Base-by-base conservation (phyloP, 2,797 vertebrate genomes). In the Acanthurus tractus region DNA sequence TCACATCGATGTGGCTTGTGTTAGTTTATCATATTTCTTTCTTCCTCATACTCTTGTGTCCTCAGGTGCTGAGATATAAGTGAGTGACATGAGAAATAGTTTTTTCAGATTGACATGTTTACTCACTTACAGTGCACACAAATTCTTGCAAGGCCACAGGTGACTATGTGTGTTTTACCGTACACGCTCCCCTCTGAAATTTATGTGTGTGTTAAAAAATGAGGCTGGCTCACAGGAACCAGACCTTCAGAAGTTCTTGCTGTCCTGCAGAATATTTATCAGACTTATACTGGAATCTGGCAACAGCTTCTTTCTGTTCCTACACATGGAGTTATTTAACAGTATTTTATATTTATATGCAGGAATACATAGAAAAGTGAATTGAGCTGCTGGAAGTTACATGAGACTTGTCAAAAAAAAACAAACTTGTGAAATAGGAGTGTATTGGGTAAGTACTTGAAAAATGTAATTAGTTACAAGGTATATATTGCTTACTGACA, bases 81-180 rank as follows among this genome's bases (percentile, higher is more conserved):
- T 0, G 1, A 42, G 22, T 58, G n/a, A 46, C 54, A 9, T 36
- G 42, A 76, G 20, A 42, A 65, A 74, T 66, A 44, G 20, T 29
- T 6, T 71, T 78, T 66, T 57, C 1, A 9, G 48, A 72, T 44
- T 36, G 29, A 48, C 36, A 4, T 57, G 49, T 42, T 8, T 45
- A 55, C 46, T 74, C 22, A 56, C 12, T 23, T n/a, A 14, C 15
- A n/a, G 20, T 53, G 17, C 52, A 29, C n/a, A 57, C 44, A 72
- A 40, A 67, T 68, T 82, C 44, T 46, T 61, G 17, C 29, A 62
- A 69, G 58, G 48, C 52, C 48, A 55, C 38, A 46, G 22, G 10
- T 74, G 48, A 76, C 25, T 22, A 18, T 15, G 7, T 58, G 10
- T 56, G 67, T 76, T 79, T 79, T 67, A 75, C 18, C 75, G n/a